Evolutionary conservation across 2,888 invertebrate species (phyloP), one percentile per base, ranked within the genome.

Genomic region (Stenoptilia bipunctidactyla): DNA sequence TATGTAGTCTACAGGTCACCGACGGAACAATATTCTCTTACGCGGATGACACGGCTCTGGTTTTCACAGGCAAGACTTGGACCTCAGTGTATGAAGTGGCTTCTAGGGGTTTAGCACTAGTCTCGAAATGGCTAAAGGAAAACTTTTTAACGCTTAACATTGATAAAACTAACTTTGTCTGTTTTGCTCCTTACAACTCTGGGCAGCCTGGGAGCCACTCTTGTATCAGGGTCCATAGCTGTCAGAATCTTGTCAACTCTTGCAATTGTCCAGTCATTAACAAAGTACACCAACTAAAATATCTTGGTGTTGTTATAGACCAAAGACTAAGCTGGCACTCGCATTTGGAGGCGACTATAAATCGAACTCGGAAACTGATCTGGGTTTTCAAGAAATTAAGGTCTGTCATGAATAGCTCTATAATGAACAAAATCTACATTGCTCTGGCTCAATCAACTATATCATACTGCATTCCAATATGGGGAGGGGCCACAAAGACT

Each of bases 11-110:
- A 6, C 1, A 27, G 10, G 34, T 35, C 9, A 15, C 13, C 9
- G 36, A 43, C 25, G 37, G 40, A 8, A 37, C 34, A 35, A 41
- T 43, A 9, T 27, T 44, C 8, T 34, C 41, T 13, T 45, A 45
- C 13, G 45, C 41, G 1, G 41, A 45, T 38, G 44, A 37, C 34
- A 45, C 43, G 13, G 42, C 43, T 13, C 15, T 45, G 10, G 13
- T 40, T n/a, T 43, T 45, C 34, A 27, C 36, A 34, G 43, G 36
- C 8, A 35, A 36, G 27, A 40, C 40, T 6, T 45, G 40, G 41
- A 15, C 13, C 2, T 10, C 15, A 27, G 27, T 37, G 5, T 5
- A 27, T 9, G 2, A 13, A 20, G 9, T 12, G 15, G 33, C 41
- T 9, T 39, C 39, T 12, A 15, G 4, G 8, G 40, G 39, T 2